phyloP scores from a whole-genome alignment of 2,797 vertebrate species.

The Diceros bicornis region DNA sequence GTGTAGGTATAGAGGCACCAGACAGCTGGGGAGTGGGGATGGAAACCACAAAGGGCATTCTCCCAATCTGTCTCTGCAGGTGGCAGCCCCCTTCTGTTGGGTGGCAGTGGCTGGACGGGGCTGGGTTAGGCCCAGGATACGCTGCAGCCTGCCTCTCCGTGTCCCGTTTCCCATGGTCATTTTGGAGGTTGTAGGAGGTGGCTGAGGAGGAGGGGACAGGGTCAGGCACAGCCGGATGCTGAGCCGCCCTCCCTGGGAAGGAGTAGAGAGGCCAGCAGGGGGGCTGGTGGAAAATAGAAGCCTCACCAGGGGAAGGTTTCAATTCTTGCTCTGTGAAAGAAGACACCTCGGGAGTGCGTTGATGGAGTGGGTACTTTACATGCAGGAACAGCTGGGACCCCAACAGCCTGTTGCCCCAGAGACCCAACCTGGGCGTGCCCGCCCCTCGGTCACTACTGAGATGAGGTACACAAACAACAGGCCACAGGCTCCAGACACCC shows the following conservation, averaged over 20 bases:
- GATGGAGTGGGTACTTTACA: slow-evolving; percentile 84
- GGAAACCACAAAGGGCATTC: not conserved
- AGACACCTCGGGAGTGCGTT: slow-evolving; percentile 61
- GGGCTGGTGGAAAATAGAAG: slow-evolving; percentile 65
- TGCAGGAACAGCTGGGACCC: slow-evolving; percentile 89
- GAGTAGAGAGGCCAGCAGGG: slow-evolving; percentile 10
- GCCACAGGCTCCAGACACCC: not conserved
- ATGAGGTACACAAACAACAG: slow-evolving; percentile 81
- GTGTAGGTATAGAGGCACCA: not conserved
- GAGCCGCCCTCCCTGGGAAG: not conserved
- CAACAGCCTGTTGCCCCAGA: slow-evolving; percentile 87
- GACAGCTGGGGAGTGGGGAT: not conserved
- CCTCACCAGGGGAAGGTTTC: slow-evolving; percentile 79
- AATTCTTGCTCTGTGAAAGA: slow-evolving; percentile 82
- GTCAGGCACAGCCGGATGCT: not conserved
- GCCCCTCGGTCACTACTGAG: slow-evolving; percentile 75
- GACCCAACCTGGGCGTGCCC: slow-evolving; percentile 77
- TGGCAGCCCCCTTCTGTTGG: not conserved
- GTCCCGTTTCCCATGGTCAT: not conserved
- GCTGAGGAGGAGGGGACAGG: not conserved
- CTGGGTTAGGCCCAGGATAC: not conserved
- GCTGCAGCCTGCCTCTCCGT: not conserved
- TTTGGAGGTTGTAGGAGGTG: not conserved
- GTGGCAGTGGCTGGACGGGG: not conserved
- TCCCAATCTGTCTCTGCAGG: not conserved